phyloP scores from a whole-genome alignment of 2,113 vertebrate species.

The Burhinus oedicnemus region DNA sequence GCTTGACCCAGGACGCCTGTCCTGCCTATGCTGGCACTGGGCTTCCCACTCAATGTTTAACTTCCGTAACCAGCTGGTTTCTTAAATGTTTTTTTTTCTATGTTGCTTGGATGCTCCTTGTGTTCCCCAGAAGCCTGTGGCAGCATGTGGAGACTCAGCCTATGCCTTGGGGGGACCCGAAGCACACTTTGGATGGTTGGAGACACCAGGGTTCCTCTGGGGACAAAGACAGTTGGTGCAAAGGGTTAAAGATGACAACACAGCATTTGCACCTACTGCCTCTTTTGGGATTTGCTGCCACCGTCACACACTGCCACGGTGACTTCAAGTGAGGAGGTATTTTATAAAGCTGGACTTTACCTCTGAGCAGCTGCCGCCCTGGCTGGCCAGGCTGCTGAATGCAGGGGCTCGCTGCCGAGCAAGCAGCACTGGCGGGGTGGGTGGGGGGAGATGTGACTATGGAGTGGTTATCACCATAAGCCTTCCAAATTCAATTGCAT shows the following conservation, averaged over 20 bases:
- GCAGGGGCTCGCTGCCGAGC: neutral
- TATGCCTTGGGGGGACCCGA: accelerated
- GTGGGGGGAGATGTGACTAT: neutral
- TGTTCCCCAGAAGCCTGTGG: neutral
- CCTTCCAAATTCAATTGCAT: neutral
- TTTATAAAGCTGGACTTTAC: neutral
- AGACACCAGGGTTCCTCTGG: neutral
- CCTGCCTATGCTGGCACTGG: neutral
- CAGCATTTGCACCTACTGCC: neutral
- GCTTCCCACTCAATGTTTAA: neutral
- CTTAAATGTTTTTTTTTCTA: neutral
- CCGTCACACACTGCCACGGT: accelerated
- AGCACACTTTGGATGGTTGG: neutral
- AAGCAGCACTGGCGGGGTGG: neutral
- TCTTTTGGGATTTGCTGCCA: neutral
- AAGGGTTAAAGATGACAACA: neutral
- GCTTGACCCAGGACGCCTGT: neutral
- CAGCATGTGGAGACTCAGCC: neutral
- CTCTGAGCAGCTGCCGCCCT: neutral
- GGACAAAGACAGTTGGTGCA: neutral
- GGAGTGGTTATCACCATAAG: neutral
- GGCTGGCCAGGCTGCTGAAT: neutral
- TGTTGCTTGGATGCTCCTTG: neutral
- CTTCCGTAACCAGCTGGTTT: neutral
- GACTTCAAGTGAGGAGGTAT: neutral